Evolutionary conservation across 2,888 invertebrate species (phyloP), one percentile per base, ranked within the genome.

Genomic region (Sesia bembeciformis): DNA sequence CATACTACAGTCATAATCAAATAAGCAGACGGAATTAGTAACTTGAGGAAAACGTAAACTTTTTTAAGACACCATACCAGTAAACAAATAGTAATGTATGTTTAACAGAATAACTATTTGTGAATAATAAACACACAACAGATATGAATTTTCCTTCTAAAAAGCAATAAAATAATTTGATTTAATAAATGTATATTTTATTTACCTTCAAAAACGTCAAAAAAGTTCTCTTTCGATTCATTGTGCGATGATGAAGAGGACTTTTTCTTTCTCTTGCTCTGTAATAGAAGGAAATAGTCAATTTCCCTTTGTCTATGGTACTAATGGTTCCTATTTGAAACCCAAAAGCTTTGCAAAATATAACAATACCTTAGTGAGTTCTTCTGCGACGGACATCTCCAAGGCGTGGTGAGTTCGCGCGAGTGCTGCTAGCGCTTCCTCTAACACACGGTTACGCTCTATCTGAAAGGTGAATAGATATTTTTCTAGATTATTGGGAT

Each of bases 391-490:
- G 0, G 93, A 92, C 81, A 92, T 91, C 64, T 94, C 93, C 0
- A 94, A 72, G 6, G 91, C 92, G 73, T 93, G 93, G 63, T 93
- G 93, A 55, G 93, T 93, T 49, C 92, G 81, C 0, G 94, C 93
- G 41, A 93, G 72, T 2, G 93, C 93, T 23, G 93, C 92, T 4
- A 94, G 68, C 0, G 93, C 92, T 65, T 93, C 93, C 70, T 93
- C 93, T 5, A 94, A 70, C 4, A 93, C 93, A 3, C 93, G 80
- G 60, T 92, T 92, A 51, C 92, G 90, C 71, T 93, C 94, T 60
- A 84, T 68, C 88, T 89, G 66, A 50, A 51, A 5, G 52, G 3
- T 55, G 72, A 53, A 54, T 49, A 40, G 40, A 40, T 40, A 42
- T 42, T 42, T 42, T 42, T 23, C 23, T 23, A 23, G 23, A 23